Conservation (phyloP, 2,888 invertebrate genomes). For the Drosophila atroscutellata region DNA sequence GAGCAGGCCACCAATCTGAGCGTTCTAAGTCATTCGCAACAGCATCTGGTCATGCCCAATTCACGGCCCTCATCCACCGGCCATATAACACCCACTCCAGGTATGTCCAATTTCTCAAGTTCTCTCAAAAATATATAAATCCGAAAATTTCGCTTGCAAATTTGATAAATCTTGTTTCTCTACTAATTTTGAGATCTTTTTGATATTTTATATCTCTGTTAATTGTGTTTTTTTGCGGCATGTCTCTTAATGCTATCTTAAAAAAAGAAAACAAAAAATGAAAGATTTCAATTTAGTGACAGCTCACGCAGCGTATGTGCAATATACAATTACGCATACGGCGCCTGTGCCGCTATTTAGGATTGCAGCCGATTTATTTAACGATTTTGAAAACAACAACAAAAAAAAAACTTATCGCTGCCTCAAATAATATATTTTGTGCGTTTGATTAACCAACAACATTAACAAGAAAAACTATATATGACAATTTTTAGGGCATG, state of each 20-base stretch:
- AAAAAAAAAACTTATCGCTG: conserved; percentile 5
- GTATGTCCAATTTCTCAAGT: conserved; percentile 71
- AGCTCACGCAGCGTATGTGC: conserved; percentile 59
- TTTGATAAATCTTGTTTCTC: conserved; percentile 38
- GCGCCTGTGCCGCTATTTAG: conserved; percentile 17
- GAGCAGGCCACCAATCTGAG: conserved; percentile 86
- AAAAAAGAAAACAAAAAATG: conserved; percentile 5
- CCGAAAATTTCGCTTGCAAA: conserved; percentile 48
- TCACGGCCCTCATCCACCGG: conserved; percentile 87
- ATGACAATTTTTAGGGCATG: conserved; percentile 83
- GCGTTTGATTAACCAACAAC: conserved; percentile 61
- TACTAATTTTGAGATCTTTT: conserved; percentile 47
- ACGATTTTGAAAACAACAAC: background rate
- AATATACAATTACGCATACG: conserved; percentile 66
- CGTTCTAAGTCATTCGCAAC: conserved; percentile 86
- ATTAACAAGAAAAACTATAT: conserved; percentile 57
- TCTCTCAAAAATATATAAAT: conserved; percentile 3
- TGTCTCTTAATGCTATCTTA: conserved; percentile 52
- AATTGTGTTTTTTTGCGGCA: conserved; percentile 55
- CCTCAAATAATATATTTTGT: conserved; percentile 42
- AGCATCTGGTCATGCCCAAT: conserved; percentile 85
- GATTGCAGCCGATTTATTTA: conserved; percentile 7
- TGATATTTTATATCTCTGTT: conserved; percentile 20
- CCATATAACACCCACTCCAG: conserved; percentile 87
- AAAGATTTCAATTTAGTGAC: background rate